phyloP scores from a whole-genome alignment of 2,797 vertebrate species.

The Natrix natrix region DNA sequence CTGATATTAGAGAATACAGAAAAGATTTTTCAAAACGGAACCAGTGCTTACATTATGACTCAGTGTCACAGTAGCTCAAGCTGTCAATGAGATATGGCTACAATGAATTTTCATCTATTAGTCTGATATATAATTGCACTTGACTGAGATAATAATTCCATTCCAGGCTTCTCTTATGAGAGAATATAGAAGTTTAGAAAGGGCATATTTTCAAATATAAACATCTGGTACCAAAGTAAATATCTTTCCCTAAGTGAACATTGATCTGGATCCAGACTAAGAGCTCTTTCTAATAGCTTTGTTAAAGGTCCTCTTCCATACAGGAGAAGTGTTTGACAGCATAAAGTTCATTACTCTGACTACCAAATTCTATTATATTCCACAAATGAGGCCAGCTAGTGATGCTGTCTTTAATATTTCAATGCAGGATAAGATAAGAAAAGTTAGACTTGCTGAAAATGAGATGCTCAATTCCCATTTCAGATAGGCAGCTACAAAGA shows the following conservation, averaged over 20 bases:
- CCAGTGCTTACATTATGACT: neutral
- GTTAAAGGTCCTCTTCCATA: neutral
- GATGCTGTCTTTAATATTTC: neutral
- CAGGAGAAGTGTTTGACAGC: neutral
- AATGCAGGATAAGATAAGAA: neutral
- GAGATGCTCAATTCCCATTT: neutral
- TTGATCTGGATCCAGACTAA: neutral
- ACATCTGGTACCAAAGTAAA: neutral
- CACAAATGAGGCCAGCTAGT: neutral
- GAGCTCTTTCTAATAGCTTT: neutral
- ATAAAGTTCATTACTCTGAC: neutral
- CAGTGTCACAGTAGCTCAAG: neutral
- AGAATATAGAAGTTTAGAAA: neutral
- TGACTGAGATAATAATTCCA: slow-evolving; percentile 41
- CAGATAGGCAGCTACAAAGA: neutral
- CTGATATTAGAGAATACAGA: neutral
- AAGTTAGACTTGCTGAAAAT: neutral
- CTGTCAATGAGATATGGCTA: neutral
- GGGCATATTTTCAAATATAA: neutral
- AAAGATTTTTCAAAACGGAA: neutral
- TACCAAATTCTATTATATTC: neutral
- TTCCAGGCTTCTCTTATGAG: neutral
- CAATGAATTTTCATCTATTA: neutral
- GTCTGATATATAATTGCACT: slow-evolving; percentile 50
- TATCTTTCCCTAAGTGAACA: neutral